Conservation (phyloP, 1,140 invertebrate genomes). For the Hyles vespertilio region DNA sequence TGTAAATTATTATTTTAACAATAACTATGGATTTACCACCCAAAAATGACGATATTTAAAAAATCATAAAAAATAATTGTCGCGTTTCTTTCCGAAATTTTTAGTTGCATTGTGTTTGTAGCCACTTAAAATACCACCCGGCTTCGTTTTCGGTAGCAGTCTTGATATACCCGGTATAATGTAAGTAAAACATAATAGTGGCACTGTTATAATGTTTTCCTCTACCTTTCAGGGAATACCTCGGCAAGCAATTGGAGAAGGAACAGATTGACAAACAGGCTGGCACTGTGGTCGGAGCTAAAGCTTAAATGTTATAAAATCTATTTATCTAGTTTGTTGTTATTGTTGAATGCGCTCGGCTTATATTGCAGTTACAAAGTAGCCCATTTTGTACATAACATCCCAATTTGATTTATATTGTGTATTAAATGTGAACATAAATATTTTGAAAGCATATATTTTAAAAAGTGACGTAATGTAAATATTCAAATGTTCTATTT, state of each 20-base stretch:
- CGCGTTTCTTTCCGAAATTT: no score
- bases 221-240: constrained; percentile 90
- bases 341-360: constrained; percentile 38
- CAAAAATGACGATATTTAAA: no score
- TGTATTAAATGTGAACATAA: no score
- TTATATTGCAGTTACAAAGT: constrained; percentile 3
- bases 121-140: no score
- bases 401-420: background rate
- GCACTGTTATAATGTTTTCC: background rate
- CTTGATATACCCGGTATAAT: no score
- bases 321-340: constrained; percentile 44
- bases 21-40: no score
- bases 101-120: no score
- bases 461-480: background rate
- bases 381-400: constrained; percentile 6
- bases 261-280: constrained; percentile 82
- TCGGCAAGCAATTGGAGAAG: constrained; percentile 96
- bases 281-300: constrained; percentile 77
- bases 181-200: no score
- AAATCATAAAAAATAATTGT: no score
- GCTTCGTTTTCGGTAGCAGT: no score
- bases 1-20: no score
- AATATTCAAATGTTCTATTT: constrained; percentile 6
- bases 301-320: constrained; percentile 74
- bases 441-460: background rate